A percentile compares a stretch with the other conserved stretches of the same genome.
Conservation (phyloP, 2,888 invertebrate genomes). For the Orthosia cruda region DNA sequence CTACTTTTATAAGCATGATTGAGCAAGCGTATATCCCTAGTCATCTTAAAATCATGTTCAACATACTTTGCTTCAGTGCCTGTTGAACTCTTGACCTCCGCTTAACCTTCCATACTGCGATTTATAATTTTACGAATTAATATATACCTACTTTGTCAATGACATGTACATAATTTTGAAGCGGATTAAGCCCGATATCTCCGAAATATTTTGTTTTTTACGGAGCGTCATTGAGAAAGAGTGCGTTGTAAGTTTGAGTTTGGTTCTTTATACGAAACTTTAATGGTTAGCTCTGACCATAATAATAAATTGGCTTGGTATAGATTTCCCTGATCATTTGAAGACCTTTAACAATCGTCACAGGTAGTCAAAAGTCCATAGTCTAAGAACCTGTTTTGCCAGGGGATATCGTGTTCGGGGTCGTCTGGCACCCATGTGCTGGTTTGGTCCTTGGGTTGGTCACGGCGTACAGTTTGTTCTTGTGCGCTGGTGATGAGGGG, state of each 20-base stretch:
- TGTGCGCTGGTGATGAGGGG: too few relatives aligned
- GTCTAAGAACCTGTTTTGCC: background rate
- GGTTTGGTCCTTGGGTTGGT: too few relatives aligned
- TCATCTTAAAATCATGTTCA: conserved; percentile 10
- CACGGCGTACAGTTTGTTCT: too few relatives aligned
- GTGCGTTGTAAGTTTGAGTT: background rate
- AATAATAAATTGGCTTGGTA: background rate
- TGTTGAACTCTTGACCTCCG: conserved; percentile 43
- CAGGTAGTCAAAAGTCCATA: background rate
- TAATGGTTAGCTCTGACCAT: background rate
- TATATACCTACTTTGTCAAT: conserved; percentile 51
- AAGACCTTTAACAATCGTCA: background rate
- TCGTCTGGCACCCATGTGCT: too few relatives aligned
- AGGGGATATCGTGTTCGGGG: too few relatives aligned
- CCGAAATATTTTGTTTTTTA: conserved; percentile 7
- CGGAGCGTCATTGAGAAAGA: conserved; percentile 1
- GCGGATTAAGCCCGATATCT: conserved; percentile 32
- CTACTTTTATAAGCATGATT: background rate
- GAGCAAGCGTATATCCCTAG: conserved; percentile 36
- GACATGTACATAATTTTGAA: conserved; percentile 44
- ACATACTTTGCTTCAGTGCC: conserved; percentile 25
- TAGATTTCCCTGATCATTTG: background rate
- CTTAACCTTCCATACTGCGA: conserved; percentile 37
- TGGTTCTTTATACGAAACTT: background rate
- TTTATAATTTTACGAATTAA: conserved; percentile 31